phyloP scores from a whole-genome alignment of 2,113 vertebrate species.

The Cettia cetti region DNA sequence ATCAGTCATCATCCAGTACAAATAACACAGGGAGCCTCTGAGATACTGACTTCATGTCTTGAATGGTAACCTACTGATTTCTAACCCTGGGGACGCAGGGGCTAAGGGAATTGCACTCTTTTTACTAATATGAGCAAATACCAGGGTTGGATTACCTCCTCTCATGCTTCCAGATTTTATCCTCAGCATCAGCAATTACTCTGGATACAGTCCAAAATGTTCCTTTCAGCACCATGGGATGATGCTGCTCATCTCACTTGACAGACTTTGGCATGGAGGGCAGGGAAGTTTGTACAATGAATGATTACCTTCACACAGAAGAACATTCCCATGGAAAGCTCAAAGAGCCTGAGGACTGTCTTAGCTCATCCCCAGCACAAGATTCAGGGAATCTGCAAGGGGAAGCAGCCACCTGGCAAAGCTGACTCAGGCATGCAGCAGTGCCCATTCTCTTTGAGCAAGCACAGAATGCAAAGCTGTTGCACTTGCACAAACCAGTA shows the following conservation, averaged over 20 bases:
- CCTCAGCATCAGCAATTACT: background rate
- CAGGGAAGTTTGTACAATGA: background rate
- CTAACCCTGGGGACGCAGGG: background rate
- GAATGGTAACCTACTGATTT: background rate
- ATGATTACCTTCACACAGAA: background rate
- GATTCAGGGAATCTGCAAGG: background rate
- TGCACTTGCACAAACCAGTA: background rate
- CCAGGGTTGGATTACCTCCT: background rate
- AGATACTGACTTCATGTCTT: background rate
- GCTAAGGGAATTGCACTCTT: background rate
- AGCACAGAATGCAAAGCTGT: background rate
- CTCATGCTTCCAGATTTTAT: background rate
- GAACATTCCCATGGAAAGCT: background rate
- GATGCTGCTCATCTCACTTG: fast-evolving
- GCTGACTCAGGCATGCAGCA: fast-evolving
- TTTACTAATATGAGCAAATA: background rate
- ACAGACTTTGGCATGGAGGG: background rate
- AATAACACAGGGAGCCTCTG: background rate
- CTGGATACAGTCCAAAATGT: background rate
- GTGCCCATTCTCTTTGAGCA: background rate
- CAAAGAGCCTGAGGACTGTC: background rate
- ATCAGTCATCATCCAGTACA: background rate
- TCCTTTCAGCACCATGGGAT: background rate
- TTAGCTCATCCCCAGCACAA: background rate
- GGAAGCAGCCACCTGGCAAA: background rate